phyloP scores from a whole-genome alignment of 2,888 invertebrate genomes.

The Drosophila barbarae region DNA sequence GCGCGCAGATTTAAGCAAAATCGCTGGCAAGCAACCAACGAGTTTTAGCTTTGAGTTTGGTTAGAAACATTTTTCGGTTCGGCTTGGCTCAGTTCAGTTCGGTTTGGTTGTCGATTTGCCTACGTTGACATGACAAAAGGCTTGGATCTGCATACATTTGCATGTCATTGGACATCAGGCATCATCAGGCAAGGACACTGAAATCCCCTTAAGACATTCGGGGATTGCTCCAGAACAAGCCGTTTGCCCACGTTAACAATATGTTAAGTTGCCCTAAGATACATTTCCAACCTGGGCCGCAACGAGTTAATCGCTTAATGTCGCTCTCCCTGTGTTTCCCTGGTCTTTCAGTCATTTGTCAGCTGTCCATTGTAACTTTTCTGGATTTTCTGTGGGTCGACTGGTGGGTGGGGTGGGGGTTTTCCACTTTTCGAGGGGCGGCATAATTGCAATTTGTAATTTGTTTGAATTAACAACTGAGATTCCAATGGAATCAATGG shows the following conservation, averaged over 20 bases:
- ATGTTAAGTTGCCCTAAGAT: conserved; percentile 64
- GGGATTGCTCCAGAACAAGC: conserved; percentile 50
- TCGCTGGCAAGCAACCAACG: conserved; percentile 49
- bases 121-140: conserved; percentile 77
- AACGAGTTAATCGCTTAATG: conserved; percentile 75
- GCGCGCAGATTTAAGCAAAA: conserved; percentile 70
- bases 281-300: conserved; percentile 29
- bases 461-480: conserved; percentile 61
- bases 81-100: conserved; percentile 46
- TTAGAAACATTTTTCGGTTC: conserved; percentile 61
- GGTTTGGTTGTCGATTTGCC: conserved; percentile 70
- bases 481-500: conserved; percentile 11
- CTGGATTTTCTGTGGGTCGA: conserved; percentile 5
- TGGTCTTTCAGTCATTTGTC: conserved; percentile 68
- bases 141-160: conserved; percentile 79
- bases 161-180: conserved; percentile 69
- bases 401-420: conserved; percentile 4
- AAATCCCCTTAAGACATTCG: conserved; percentile 72
- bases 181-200: conserved; percentile 72
- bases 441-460: conserved; percentile 60
- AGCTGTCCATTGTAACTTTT: conserved; percentile 49
- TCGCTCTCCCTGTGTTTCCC: conserved; percentile 36
- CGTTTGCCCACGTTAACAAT: conserved; percentile 67
- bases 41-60: conserved; percentile 58
- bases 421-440: conserved; percentile 16